Conservation (phyloP, 2,888 invertebrate genomes). For the Eupithecia inturbata region DNA sequence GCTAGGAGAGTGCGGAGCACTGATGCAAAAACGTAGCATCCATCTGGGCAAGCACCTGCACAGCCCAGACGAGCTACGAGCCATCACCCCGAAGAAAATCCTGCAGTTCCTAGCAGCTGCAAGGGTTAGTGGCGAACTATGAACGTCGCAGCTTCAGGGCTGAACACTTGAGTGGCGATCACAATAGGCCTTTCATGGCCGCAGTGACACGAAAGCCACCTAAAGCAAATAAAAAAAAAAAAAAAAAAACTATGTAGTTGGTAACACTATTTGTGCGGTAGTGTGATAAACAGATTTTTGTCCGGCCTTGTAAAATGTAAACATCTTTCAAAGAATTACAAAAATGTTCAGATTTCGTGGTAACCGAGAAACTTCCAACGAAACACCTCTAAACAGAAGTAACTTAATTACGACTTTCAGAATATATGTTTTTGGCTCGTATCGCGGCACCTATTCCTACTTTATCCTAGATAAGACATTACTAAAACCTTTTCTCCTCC, state of each 20-base stretch:
- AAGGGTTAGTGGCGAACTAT: too few species aligned
- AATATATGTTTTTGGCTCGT: background rate
- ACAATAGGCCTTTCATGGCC: too few species aligned
- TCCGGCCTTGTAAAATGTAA: background rate
- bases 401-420: background rate
- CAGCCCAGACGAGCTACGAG: too few species aligned
- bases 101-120: too few species aligned
- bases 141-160: too few species aligned
- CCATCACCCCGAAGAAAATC: too few species aligned
- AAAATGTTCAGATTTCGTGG: background rate
- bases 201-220: too few species aligned
- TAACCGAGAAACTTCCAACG: background rate
- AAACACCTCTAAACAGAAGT: background rate
- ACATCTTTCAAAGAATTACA: background rate
- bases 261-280: background rate
- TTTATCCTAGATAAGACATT: background rate
- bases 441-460: background rate
- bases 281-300: background rate
- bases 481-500: background rate
- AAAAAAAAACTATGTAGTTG: background rate
- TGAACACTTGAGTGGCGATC: too few species aligned
- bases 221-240: background rate
- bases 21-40: too few species aligned
- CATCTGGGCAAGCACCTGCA: too few species aligned
- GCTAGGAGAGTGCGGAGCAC: too few species aligned